These are phyloP conservation scores for Solea solea DNA, from an alignment of 2,113 vertebrate genomes.

Conservation along the genomic window DNA sequence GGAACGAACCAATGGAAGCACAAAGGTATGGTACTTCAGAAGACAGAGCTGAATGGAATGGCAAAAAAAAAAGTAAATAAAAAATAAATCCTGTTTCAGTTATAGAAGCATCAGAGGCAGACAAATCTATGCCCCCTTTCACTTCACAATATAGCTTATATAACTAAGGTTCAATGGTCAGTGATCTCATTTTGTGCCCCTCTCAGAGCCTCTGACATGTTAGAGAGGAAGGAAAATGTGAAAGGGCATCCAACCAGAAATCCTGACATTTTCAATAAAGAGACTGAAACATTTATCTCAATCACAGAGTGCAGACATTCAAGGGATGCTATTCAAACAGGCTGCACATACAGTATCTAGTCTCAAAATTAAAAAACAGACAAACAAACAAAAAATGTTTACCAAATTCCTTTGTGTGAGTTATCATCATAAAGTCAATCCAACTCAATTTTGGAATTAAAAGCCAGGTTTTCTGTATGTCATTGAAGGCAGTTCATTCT, in stretches of 20 bases:
- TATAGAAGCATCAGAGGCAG: background rate
- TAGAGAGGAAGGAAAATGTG: slow-evolving; percentile 14
- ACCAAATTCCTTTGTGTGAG: background rate
- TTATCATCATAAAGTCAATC: background rate
- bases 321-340: background rate
- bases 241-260: slow-evolving; percentile 40
- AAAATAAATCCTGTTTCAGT: background rate
- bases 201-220: slow-evolving; percentile 43
- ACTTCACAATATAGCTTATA: background rate
- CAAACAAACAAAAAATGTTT: background rate
- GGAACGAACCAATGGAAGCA: slow-evolving; percentile 30
- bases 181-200: slow-evolving; percentile 39
- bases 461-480: background rate
- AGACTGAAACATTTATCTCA: slow-evolving; percentile 17
- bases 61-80: no score
- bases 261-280: slow-evolving; percentile 39
- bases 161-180: slow-evolving; percentile 29
- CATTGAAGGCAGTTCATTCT: background rate
- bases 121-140: background rate
- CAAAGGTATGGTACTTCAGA: slow-evolving; percentile 6
- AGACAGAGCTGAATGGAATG: background rate
- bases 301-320: slow-evolving; percentile 5
- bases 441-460: background rate
- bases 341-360: background rate
- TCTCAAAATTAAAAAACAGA: background rate